Conservation (phyloP, 2,888 invertebrate genomes). For the Eustalomyia histrio region DNA sequence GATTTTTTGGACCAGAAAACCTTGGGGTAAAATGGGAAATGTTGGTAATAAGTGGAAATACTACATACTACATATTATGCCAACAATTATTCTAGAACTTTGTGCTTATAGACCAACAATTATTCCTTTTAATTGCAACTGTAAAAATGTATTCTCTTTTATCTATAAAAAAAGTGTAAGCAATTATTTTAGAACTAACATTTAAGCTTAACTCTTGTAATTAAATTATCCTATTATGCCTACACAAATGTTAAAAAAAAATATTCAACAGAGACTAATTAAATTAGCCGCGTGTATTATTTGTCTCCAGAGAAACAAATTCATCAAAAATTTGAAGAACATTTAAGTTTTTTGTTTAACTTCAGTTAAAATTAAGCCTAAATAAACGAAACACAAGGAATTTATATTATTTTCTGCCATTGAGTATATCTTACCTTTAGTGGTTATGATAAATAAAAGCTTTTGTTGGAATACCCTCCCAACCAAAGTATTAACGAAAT, state of each 20-base stretch:
- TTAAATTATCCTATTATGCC: constrained; percentile 19
- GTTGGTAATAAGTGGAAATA: no score
- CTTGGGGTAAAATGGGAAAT: no score
- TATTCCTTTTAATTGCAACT: no score
- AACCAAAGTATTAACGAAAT: constrained; percentile 34
- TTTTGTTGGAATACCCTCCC: not conserved
- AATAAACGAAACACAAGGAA: constrained; percentile 27
- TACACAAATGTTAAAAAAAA: constrained; percentile 11
- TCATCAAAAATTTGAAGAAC: constrained; percentile 40
- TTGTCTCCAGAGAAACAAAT: constrained; percentile 41
- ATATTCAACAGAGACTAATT: constrained; percentile 54
- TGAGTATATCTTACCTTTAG: not conserved
- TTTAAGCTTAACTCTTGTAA: not conserved
- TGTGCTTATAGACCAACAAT: no score
- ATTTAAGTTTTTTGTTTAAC: not conserved
- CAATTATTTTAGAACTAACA: not conserved
- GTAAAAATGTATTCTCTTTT: no score
- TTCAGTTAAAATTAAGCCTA: constrained; percentile 27
- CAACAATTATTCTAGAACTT: no score
- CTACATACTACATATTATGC: no score
- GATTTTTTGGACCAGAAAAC: no score
- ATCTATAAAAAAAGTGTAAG: not conserved
- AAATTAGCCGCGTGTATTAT: constrained; percentile 49
- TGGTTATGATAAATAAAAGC: constrained; percentile 11
- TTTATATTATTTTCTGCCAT: constrained; percentile 16